phyloP scores from a whole-genome alignment of 1,140 invertebrate genomes.

The Ganaspis sp. region DNA sequence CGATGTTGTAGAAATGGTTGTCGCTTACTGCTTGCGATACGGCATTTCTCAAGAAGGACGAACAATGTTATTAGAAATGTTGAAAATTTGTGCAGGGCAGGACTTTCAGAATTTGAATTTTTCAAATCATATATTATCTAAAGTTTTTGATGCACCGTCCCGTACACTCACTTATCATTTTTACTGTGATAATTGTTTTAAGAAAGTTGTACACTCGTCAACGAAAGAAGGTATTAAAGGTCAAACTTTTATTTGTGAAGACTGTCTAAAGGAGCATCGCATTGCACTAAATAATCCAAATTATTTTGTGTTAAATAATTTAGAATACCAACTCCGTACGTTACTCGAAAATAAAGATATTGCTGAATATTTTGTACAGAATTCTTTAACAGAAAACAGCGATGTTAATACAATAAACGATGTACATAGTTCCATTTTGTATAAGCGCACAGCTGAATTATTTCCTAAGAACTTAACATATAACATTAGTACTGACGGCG shows the following conservation, averaged over 20 bases:
- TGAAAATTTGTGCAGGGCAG: constrained; percentile 44
- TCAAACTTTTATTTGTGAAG: neutral
- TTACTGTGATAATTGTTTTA: too few relatives aligned
- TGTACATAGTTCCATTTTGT: constrained; percentile 33
- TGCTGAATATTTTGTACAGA: constrained; percentile 11
- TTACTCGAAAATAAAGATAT: constrained; percentile 33
- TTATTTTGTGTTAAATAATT: constrained; percentile 36
- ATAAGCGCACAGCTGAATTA: constrained; percentile 33
- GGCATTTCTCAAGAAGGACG: constrained; percentile 14
- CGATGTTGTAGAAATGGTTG: constrained; percentile 36
- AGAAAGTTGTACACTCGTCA: constrained; percentile 4
- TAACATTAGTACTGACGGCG: constrained; percentile 44
- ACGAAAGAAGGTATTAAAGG: constrained; percentile 8
- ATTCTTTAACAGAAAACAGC: constrained; percentile 8
- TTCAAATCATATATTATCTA: constrained; percentile 17
- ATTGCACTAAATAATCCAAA: constrained; percentile 28
- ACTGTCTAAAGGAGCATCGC: constrained; percentile 29
- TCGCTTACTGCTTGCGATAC: constrained; percentile 35
- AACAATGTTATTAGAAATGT: constrained; percentile 34
- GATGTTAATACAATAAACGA: neutral
- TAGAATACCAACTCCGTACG: constrained; percentile 34
- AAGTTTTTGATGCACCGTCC: neutral
- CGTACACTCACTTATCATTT: constrained; percentile 32
- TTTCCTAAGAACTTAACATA: constrained; percentile 24
- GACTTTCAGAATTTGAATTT: constrained; percentile 34